These are phyloP conservation scores for Petrocephalus sullivani DNA, from an alignment of 2,797 vertebrate genomes.

Conservation along the genomic window DNA sequence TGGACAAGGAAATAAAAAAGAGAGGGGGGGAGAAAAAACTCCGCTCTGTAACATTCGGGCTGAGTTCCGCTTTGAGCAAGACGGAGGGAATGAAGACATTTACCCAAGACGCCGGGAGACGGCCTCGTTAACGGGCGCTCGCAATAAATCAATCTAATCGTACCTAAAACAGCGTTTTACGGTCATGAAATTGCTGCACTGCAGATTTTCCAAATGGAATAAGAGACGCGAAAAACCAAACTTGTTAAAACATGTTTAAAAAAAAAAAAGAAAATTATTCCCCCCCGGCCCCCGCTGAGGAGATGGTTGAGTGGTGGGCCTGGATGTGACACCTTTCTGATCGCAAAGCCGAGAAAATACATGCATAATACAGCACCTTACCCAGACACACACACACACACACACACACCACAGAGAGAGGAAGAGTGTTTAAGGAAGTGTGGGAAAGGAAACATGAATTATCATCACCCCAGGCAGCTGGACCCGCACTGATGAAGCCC, in stretches of 20 bases:
- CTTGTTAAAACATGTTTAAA: neutral
- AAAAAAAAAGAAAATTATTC: neutral
- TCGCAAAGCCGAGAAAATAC: neutral
- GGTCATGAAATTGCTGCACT: neutral
- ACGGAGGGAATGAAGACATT: neutral
- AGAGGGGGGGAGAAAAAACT: neutral
- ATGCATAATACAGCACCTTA: neutral
- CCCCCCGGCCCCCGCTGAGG: neutral
- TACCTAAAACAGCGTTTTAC: constrained; percentile 1
- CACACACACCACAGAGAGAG: neutral
- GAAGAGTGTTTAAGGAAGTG: neutral
- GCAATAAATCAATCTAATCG: constrained; percentile 5
- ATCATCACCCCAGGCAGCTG: neutral
- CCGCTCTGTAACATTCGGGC: neutral
- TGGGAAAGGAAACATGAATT: neutral
- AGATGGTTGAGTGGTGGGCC: neutral
- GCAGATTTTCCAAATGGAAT: neutral
- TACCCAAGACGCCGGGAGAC: neutral
- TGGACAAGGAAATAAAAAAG: neutral
- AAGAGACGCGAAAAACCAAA: neutral
- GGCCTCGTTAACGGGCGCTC: neutral
- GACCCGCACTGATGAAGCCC: neutral
- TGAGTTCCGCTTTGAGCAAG: neutral
- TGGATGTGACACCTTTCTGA: neutral
- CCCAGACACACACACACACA: neutral